Conservation (phyloP, 2,113 vertebrate genomes). For the Dasyornis broadbenti region DNA sequence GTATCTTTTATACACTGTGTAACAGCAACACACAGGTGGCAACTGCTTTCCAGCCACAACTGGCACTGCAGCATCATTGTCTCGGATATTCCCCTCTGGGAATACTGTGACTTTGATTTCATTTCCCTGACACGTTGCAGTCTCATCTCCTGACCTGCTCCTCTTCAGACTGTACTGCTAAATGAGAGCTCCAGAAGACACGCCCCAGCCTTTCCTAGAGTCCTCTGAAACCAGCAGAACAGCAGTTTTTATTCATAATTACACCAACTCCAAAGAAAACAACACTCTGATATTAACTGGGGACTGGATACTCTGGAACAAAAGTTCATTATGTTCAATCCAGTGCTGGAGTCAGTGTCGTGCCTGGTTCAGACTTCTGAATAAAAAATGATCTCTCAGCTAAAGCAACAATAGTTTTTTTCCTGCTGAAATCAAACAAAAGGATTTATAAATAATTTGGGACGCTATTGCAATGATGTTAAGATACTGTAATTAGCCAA, state of each 20-base stretch:
- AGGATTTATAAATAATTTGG: neutral
- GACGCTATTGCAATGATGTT: neutral
- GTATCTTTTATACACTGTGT: neutral
- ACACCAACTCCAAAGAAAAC: neutral
- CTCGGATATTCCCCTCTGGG: neutral
- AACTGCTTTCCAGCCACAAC: neutral
- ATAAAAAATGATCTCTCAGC: conserved; percentile 19
- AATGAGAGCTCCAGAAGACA: neutral
- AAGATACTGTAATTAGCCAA: neutral
- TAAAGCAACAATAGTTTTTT: neutral
- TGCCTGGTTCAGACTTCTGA: neutral
- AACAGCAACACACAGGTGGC: neutral
- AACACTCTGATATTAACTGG: neutral
- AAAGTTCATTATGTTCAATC: neutral
- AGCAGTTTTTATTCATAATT: neutral
- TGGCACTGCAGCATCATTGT: neutral
- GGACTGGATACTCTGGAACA: neutral
- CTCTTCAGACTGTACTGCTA: neutral
- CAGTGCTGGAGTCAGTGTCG: neutral
- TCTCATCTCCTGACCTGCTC: neutral
- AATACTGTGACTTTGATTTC: neutral
- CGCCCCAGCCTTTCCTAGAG: neutral
- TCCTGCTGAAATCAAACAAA: neutral
- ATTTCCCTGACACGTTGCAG: neutral
- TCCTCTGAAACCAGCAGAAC: neutral